Evolutionary conservation across 2,888 invertebrate genomes (phyloP).

Genomic region (Isoperla grammatica): DNA sequence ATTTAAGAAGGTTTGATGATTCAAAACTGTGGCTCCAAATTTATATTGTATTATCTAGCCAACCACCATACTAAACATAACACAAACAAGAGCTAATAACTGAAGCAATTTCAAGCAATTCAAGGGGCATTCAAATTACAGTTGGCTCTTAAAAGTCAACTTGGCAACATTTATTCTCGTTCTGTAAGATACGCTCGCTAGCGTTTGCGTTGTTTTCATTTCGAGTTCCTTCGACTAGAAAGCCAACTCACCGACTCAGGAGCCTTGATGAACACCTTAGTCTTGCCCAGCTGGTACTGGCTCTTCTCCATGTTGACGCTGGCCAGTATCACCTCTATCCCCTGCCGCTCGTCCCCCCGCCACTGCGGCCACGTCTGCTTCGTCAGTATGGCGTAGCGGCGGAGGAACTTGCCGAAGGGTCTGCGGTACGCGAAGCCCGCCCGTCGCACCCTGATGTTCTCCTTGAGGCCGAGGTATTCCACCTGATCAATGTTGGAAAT

Average conservation of each 20-base stretch:
- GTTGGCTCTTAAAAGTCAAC: too few species aligned
- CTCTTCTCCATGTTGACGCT: slow-evolving; percentile 53
- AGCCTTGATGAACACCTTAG: slow-evolving; percentile 64
- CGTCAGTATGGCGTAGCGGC: slow-evolving; percentile 59
- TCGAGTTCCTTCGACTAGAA: too few species aligned
- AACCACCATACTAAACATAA: too few species aligned
- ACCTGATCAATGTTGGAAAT: slow-evolving; percentile 42
- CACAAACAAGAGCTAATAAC: too few species aligned
- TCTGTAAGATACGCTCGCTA: too few species aligned
- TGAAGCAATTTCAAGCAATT: too few species aligned
- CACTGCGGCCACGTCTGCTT: slow-evolving; percentile 58
- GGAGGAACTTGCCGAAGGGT: slow-evolving; percentile 55
- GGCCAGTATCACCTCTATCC: slow-evolving; percentile 52
- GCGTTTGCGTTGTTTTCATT: too few species aligned
- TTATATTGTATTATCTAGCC: too few species aligned
- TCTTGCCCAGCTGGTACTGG: slow-evolving; percentile 59
- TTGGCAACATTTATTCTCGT: too few species aligned
- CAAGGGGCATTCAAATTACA: too few species aligned
- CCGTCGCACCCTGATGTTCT: slow-evolving; percentile 60
- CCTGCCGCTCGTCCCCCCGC: slow-evolving; percentile 50
- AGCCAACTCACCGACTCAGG: slow-evolving; percentile 54
- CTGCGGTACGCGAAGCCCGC: slow-evolving; percentile 63
- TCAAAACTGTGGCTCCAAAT: too few species aligned
- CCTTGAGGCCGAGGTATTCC: slow-evolving; percentile 61
- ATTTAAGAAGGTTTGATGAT: too few species aligned